Conservation (phyloP, 2,888 invertebrate genomes). For the Acleris cristana region DNA sequence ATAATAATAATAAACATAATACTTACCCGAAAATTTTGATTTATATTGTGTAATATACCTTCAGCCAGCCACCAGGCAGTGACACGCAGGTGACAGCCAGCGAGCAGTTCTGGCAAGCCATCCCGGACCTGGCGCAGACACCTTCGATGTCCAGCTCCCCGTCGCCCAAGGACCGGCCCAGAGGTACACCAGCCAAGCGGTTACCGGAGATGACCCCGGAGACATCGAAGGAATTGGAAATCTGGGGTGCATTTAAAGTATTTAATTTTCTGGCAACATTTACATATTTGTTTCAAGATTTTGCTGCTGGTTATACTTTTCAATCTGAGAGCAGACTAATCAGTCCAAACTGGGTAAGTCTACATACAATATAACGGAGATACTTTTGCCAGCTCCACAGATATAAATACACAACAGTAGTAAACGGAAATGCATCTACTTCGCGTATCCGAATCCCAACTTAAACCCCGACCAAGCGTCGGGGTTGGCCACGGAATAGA, state of each 20-base stretch:
- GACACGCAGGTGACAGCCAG: slow-evolving; percentile 67
- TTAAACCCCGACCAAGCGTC: too few relatives aligned
- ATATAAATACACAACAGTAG: too few relatives aligned
- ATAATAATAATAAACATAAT: too few relatives aligned
- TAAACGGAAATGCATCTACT: too few relatives aligned
- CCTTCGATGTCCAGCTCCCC: slow-evolving; percentile 76
- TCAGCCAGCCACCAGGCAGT: slow-evolving; percentile 71
- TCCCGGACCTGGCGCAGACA: slow-evolving; percentile 63
- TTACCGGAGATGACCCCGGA: slow-evolving; percentile 70
- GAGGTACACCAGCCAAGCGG: slow-evolving; percentile 70
- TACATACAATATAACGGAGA: too few relatives aligned
- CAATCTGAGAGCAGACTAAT: too few relatives aligned
- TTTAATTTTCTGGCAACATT: neutral
- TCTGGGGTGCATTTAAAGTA: slow-evolving; percentile 46
- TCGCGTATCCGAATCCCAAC: too few relatives aligned
- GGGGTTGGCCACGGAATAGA: too few relatives aligned
- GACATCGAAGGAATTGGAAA: slow-evolving; percentile 64
- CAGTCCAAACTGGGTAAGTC: too few relatives aligned
- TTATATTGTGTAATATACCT: slow-evolving; percentile 55
- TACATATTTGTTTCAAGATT: neutral
- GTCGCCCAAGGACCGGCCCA: slow-evolving; percentile 65
- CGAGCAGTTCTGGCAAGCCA: slow-evolving; percentile 71
- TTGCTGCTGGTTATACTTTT: neutral
- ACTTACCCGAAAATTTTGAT: too few relatives aligned
- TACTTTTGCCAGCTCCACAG: too few relatives aligned